Percentiles rank a stretch among this genome's conserved stretches.
Evolutionary conservation across 1,140 invertebrate species (phyloP).

Genomic region (Pectinophora gossypiella): DNA sequence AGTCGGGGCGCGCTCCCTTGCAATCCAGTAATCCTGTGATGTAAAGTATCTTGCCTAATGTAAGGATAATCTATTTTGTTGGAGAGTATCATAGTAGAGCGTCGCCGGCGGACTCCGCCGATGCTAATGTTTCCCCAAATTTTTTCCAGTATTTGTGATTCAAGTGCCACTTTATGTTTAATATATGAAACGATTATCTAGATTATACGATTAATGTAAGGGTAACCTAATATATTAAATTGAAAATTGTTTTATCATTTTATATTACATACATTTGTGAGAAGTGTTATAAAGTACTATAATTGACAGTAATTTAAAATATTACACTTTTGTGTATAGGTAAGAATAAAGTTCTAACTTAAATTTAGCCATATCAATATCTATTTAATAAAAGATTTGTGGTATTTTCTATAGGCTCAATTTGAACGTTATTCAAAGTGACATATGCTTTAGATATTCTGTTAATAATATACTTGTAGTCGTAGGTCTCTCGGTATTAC

Average conservation of each 20-base stretch:
- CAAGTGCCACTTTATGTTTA: constrained; percentile 78
- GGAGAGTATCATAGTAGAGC: constrained; percentile 32
- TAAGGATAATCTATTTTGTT: constrained; percentile 57
- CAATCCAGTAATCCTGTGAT: constrained; percentile 50
- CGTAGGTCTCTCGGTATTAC: constrained; percentile 69
- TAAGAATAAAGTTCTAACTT: constrained; percentile 75
- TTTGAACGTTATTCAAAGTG: constrained; percentile 75
- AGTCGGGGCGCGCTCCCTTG: constrained; percentile 19
- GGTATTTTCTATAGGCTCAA: constrained; percentile 76
- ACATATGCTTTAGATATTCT: constrained; percentile 75
- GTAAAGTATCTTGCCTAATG: constrained; percentile 55
- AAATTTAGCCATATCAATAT: constrained; percentile 77
- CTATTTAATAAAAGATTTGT: constrained; percentile 75
- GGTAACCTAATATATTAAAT: constrained; percentile 76
- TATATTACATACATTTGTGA: constrained; percentile 76
- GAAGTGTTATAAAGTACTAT: constrained; percentile 73
- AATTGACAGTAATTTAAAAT: constrained; percentile 73
- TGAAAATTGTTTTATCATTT: constrained; percentile 78
- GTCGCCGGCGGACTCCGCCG: constrained; percentile 47
- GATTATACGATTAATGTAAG: constrained; percentile 76
- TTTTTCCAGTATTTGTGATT: constrained; percentile 78
- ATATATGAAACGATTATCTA: constrained; percentile 78
- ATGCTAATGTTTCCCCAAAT: constrained; percentile 73
- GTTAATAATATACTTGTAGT: constrained; percentile 74
- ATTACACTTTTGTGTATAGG: constrained; percentile 76